Base-by-base conservation (phyloP, 1,140 invertebrate species). In the Doryteuthis pealeii region DNA sequence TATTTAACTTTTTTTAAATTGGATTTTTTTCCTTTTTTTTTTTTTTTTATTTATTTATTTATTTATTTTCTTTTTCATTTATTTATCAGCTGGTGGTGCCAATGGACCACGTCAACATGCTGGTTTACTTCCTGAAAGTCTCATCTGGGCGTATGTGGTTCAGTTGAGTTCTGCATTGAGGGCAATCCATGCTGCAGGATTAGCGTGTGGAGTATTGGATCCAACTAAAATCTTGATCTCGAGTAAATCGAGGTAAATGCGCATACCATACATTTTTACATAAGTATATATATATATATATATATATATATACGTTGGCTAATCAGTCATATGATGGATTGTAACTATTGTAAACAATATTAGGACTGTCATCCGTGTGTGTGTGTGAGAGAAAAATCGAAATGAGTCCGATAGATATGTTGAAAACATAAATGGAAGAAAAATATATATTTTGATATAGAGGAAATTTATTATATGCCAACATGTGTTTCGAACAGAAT, bases 141-240 rank as follows among this genome's bases (percentile, higher is more conserved):
- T 95, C 58, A 93, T 99, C 75, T 99, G 97, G 97, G 94, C 93
- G 77, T 96, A 98, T 77, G 92, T 99, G 32, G 95, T 99, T 70
- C 97, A 99, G 89, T 89, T 99, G 67, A 97, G 95, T 49, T 95
- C 96, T n/a, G 96, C 95, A 4, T 89, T 99, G 66, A 90, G 97
- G 62, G 92, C 94, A 68, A 95, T 99, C 81, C 97, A 99, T 88
- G 92, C 94, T 71, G 93, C 94, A 76, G 92, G 90, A 28, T 85
- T 92, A 26, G 90, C 91, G 22, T 90, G 86, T 77, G 91, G 94
- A 80, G 92, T 92, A 81, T 88, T 99, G 77, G 95, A 98, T 87
- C 94, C 95, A 6, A 94, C 94, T 35, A 98, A 98, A 90, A 94
- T 99, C 70, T 91, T 99, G 14, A 81, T 91, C 15, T 84, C 91